Percentiles rank a stretch among this genome's conserved stretches.
phyloP scores from a whole-genome alignment of 1,140 invertebrate species.

The Neodiprion fabricii region DNA sequence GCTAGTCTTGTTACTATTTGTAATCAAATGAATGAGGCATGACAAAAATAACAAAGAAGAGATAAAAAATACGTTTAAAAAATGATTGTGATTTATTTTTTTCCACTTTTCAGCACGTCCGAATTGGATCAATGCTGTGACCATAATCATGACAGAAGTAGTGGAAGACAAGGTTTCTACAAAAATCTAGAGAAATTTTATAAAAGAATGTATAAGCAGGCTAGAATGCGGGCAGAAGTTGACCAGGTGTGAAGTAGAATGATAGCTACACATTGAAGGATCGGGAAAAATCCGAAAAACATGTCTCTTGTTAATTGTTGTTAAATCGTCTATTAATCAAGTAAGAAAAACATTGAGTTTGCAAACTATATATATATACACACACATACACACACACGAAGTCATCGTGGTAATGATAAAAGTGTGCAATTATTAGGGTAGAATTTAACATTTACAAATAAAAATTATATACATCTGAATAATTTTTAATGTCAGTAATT shows the following conservation, averaged over 20 bases:
- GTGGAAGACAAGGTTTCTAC: slow-evolving; percentile 38
- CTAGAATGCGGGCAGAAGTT: slow-evolving; percentile 41
- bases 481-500: no score
- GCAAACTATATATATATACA: no score
- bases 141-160: slow-evolving; percentile 23
- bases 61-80: slow-evolving; percentile 9
- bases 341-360: not conserved
- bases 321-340: slow-evolving; percentile 1
- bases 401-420: no score
- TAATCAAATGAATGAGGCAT: slow-evolving; percentile 11
- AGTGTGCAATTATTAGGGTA: no score
- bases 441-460: no score
- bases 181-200: slow-evolving; percentile 53
- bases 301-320: not conserved
- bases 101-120: slow-evolving; percentile 19
- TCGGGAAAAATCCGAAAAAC: not conserved
- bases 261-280: not conserved
- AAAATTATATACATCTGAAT: no score
- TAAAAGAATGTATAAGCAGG: slow-evolving; percentile 54
- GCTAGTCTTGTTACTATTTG: no score
- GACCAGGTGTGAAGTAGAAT: slow-evolving; percentile 10
- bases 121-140: slow-evolving; percentile 22
- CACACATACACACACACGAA: no score
- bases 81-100: slow-evolving; percentile 8
- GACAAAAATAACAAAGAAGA: slow-evolving; percentile 14